phyloP scores from a whole-genome alignment of 92 coral and sea anemone species.

The Siderastrea siderea region DNA sequence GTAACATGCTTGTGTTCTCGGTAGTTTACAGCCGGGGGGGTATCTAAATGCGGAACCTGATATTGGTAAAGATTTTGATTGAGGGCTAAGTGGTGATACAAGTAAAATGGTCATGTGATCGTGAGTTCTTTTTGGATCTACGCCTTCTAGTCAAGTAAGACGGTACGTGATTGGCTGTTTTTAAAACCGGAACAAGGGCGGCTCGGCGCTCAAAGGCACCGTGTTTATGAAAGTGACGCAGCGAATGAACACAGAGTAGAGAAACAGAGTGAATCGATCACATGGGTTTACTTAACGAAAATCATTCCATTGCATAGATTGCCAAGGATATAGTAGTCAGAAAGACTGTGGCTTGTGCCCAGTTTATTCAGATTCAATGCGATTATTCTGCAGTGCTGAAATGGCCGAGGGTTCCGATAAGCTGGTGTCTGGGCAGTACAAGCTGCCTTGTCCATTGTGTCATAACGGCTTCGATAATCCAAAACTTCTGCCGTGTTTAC shows the following conservation, averaged over 20 bases:
- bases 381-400: constrained; percentile 84
- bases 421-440: constrained; percentile 67
- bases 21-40: constrained; percentile 48
- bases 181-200: constrained; percentile 60
- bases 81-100: constrained; percentile 81
- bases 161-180: constrained; percentile 81
- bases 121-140: constrained; percentile 84
- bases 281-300: constrained; percentile 76
- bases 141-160: constrained; percentile 60
- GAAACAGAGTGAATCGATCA: constrained; percentile 57
- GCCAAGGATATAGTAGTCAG: constrained; percentile 54
- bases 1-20: constrained; percentile 47
- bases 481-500: constrained; percentile 99
- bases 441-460: constrained; percentile 88
- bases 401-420: constrained; percentile 98
- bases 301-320: constrained; percentile 63
- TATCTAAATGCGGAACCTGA: constrained; percentile 21
- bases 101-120: constrained; percentile 77
- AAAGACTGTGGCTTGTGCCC: constrained; percentile 71
- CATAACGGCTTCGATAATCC: constrained; percentile 92
- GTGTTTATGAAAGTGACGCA: constrained; percentile 41
- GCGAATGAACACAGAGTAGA: constrained; percentile 44
- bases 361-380: constrained; percentile 86
- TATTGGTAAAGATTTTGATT: constrained; percentile 77
- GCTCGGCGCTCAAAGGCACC: constrained; percentile 61